Conservation (phyloP, 2,797 vertebrate species). For the Huso huso region DNA sequence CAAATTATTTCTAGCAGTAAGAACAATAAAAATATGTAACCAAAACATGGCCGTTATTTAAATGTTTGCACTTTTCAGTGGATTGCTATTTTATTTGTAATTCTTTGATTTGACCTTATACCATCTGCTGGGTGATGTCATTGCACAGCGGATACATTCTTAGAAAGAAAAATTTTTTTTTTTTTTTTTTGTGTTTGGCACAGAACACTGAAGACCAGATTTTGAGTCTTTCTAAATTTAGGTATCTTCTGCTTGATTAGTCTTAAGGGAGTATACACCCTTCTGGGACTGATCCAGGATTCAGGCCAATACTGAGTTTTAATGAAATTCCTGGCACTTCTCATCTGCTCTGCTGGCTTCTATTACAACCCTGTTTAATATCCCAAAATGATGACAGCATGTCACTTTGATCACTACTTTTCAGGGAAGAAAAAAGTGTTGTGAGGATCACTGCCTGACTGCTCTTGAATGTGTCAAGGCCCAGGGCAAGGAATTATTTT, state of each 20-base stretch:
- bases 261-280: constrained; percentile 2
- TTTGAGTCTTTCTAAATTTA: constrained; percentile 11
- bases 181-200: neutral
- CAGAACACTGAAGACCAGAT: neutral
- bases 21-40: too few relatives aligned
- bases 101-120: constrained; percentile 1
- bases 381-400: constrained; percentile 2
- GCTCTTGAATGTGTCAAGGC: too few relatives aligned
- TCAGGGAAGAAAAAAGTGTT: too few relatives aligned
- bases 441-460: too few relatives aligned
- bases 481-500: too few relatives aligned
- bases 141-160: neutral
- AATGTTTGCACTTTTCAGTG: too few relatives aligned
- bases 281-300: neutral
- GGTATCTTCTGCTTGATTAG: constrained; percentile 3
- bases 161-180: neutral
- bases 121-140: constrained; percentile 1
- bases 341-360: neutral
- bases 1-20: too few relatives aligned
- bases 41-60: too few relatives aligned
- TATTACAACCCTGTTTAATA: neutral
- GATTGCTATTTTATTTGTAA: neutral
- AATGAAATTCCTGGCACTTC: constrained; percentile 2
- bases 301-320: neutral
- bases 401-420: constrained; percentile 20